Evolutionary conservation across 2,113 vertebrate species (phyloP).

Genomic region (Willisornis vidua): DNA sequence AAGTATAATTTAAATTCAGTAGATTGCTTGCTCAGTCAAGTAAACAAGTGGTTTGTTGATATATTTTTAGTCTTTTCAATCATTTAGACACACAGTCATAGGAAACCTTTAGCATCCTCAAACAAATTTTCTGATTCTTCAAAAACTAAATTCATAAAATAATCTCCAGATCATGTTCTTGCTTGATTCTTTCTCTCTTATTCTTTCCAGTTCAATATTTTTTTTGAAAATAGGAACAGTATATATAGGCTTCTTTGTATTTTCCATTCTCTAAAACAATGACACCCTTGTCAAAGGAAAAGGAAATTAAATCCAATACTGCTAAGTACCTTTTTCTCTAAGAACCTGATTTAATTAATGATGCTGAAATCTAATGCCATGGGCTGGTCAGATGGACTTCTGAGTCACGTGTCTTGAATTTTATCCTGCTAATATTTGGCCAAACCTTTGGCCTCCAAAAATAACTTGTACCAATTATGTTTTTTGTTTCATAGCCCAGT

Average conservation of each 20-base stretch:
- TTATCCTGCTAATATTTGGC: background rate
- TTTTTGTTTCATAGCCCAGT: background rate
- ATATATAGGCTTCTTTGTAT: background rate
- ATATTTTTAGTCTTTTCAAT: background rate
- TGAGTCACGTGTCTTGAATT: conserved; percentile 9
- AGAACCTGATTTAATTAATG: background rate
- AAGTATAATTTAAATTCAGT: background rate
- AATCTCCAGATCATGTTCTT: background rate
- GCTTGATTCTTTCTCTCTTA: background rate
- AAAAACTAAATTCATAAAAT: background rate
- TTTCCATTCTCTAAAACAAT: background rate
- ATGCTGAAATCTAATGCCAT: background rate
- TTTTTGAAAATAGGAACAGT: background rate
- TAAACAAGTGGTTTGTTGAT: background rate
- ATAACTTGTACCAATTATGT: background rate
- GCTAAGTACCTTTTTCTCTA: background rate
- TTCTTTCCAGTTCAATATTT: background rate
- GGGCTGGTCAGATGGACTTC: background rate
- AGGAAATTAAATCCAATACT: background rate
- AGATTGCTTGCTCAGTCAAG: background rate
- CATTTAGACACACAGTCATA: background rate
- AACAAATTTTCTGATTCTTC: background rate
- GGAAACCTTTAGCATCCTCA: background rate
- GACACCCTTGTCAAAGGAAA: background rate
- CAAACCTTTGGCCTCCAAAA: background rate